Evolutionary conservation across 30 jellyfish, hydroid and myxozoan species (phyloP).

Genomic region (Hydra vulgaris): DNA sequence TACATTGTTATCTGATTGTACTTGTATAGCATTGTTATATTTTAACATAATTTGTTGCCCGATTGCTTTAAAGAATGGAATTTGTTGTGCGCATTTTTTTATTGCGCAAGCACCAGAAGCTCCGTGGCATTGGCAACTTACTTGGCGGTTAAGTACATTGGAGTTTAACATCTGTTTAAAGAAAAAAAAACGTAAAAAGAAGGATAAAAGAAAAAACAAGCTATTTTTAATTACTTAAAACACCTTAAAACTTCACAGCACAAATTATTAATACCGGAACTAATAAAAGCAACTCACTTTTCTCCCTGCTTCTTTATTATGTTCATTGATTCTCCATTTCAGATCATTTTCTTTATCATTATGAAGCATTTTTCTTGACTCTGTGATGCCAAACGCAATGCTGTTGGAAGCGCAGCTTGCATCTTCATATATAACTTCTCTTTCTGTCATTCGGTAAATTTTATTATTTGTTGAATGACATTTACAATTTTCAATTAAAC

Average conservation of each 20-base stretch:
- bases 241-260: too few relatives aligned
- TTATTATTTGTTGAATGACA: not conserved
- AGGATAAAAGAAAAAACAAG: too few relatives aligned
- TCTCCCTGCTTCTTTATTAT: conserved; percentile 36
- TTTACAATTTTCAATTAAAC: conserved; percentile 6
- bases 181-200: too few relatives aligned
- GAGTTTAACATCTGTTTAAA: not conserved
- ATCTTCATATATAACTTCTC: not conserved
- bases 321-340: conserved; percentile 14
- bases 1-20: conserved; percentile 8
- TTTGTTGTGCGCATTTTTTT: conserved; percentile 12
- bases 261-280: too few relatives aligned
- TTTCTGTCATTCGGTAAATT: not conserved
- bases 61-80: conserved; percentile 13
- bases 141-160: not conserved
- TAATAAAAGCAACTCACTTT: too few relatives aligned
- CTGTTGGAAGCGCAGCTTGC: conserved; percentile 6
- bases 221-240: too few relatives aligned
- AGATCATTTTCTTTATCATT: conserved; percentile 18
- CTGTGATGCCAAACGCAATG: conserved; percentile 13
- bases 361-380: conserved; percentile 8
- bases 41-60: not conserved
- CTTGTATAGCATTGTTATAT: conserved; percentile 23
- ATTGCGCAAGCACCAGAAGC: conserved; percentile 36
- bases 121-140: conserved; percentile 37